phyloP scores from a whole-genome alignment of 2,888 invertebrate genomes.

The Colletes collaris region DNA sequence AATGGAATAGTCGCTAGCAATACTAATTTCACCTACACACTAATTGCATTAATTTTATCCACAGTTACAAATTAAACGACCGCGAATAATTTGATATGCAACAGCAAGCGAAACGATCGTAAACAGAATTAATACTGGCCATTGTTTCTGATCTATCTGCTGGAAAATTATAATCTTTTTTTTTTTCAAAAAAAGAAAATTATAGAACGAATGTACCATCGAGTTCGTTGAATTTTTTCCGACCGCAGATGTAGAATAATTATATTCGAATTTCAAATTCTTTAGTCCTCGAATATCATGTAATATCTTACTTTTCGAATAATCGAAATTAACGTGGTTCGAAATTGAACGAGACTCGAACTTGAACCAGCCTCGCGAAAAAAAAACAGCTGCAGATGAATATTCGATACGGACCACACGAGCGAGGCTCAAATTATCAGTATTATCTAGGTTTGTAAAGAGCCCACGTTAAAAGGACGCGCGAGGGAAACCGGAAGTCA shows the following conservation, averaged over 20 bases:
- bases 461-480: slow-evolving; percentile 20
- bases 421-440: slow-evolving; percentile 51
- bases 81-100: too few relatives aligned
- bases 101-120: too few relatives aligned
- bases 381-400: neutral
- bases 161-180: too few relatives aligned
- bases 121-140: too few relatives aligned
- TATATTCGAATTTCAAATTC: neutral
- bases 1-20: neutral
- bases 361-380: neutral
- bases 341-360: neutral
- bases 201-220: too few relatives aligned
- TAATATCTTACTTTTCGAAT: neutral
- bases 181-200: too few relatives aligned
- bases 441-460: slow-evolving; percentile 51
- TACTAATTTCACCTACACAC: neutral
- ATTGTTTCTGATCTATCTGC: too few relatives aligned
- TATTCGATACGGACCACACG: slow-evolving; percentile 20
- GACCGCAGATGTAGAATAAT: neutral
- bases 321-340: neutral
- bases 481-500: slow-evolving; percentile 24
- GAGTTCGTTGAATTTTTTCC: neutral
- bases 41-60: neutral
- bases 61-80: too few relatives aligned
- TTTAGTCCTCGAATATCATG: neutral